Evolutionary conservation across 2,797 vertebrate genomes (phyloP).

Genomic region (Esox masquinongy): DNA sequence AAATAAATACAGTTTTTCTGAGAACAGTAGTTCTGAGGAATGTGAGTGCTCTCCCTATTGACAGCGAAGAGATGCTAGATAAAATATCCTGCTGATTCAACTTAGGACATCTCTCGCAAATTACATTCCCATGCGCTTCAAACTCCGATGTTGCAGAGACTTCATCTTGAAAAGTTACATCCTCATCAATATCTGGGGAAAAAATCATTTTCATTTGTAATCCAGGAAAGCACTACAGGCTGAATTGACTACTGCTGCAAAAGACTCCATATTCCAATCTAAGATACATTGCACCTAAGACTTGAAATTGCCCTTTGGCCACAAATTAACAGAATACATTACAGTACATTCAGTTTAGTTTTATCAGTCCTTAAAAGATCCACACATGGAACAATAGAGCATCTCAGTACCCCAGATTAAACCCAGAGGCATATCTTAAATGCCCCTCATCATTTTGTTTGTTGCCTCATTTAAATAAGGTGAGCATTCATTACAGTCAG

Average conservation of each 20-base stretch:
- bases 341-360: not conserved
- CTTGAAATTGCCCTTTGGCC: not conserved
- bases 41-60: conserved; percentile 28
- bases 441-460: conserved; percentile 10
- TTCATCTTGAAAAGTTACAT: not conserved
- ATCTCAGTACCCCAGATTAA: not conserved
- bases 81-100: not conserved
- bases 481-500: conserved; percentile 29
- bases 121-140: not conserved
- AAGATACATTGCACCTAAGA: not conserved
- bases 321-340: not conserved
- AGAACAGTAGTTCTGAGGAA: conserved; percentile 41
- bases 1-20: conserved; percentile 54
- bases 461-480: conserved; percentile 29
- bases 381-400: not conserved
- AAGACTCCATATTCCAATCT: not conserved
- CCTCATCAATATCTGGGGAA: not conserved
- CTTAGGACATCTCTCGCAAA: not conserved
- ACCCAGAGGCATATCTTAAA: conserved; percentile 20
- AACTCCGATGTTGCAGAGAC: not conserved
- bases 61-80: conserved; percentile 29
- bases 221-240: not conserved
- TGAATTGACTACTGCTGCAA: not conserved
- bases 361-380: not conserved
- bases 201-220: not conserved